These are phyloP conservation scores for Acleris laterana DNA, from an alignment of 2,888 invertebrate genomes.

Conservation along the genomic window DNA sequence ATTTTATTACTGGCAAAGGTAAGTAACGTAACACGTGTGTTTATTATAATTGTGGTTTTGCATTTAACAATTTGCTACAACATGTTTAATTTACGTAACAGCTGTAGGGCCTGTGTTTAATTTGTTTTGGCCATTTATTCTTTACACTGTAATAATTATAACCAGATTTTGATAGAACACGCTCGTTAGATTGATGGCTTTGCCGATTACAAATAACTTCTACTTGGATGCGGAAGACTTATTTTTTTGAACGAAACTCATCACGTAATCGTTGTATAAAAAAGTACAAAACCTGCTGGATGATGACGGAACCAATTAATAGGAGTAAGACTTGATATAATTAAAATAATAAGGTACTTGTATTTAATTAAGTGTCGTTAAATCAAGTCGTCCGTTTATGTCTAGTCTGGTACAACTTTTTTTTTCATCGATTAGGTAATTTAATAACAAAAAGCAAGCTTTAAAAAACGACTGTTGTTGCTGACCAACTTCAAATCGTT, in stretches of 20 bases:
- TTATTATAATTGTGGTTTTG: not conserved
- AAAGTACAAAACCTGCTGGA: slow-evolving; percentile 6
- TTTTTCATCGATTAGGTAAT: too few species aligned
- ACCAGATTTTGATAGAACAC: not conserved
- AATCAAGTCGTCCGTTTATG: too few species aligned
- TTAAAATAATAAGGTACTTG: too few species aligned
- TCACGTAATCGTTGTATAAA: slow-evolving; percentile 27
- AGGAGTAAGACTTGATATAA: not conserved
- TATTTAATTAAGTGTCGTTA: too few species aligned
- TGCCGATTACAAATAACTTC: slow-evolving; percentile 19
- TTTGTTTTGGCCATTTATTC: not conserved
- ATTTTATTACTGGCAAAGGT: too few species aligned
- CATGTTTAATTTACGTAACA: not conserved
- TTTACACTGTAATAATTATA: slow-evolving; percentile 7
- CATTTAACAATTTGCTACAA: not conserved
- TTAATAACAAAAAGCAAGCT: too few species aligned
- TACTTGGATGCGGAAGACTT: slow-evolving; percentile 26
- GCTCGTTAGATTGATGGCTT: slow-evolving; percentile 12
- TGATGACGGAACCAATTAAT: slow-evolving; percentile 18
- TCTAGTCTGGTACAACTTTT: too few species aligned
- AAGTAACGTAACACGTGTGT: too few species aligned
- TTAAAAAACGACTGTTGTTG: too few species aligned
- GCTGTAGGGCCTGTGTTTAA: not conserved
- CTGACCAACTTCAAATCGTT: too few species aligned
- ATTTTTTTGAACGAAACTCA: slow-evolving; percentile 23